Evolutionary conservation across 2,797 vertebrate genomes (phyloP).

Genomic region (Amniataba percoides): DNA sequence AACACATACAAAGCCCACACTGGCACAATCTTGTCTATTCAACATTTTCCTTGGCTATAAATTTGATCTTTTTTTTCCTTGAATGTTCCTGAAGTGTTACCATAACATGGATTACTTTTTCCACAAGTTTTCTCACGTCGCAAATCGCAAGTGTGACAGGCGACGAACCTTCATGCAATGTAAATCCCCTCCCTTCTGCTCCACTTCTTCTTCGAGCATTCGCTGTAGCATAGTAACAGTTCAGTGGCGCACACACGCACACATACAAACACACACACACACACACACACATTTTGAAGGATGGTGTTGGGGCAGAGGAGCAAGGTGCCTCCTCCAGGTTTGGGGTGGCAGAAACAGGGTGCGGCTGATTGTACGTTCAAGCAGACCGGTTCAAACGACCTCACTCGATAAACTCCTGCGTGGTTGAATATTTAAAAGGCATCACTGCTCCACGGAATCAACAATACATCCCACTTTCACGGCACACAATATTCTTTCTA

Average conservation of each 20-base stretch:
- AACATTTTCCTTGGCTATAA: conserved; percentile 66
- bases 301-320: conserved; percentile 24
- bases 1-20: conserved; percentile 60
- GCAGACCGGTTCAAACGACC: conserved; percentile 21
- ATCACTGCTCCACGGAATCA: conserved; percentile 30
- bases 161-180: conserved; percentile 63
- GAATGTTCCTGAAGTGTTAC: conserved; percentile 62
- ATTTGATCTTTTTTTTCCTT: conserved; percentile 39
- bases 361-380: conserved; percentile 23
- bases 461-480: conserved; percentile 24
- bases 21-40: conserved; percentile 57
- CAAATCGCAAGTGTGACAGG: conserved; percentile 41
- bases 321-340: conserved; percentile 38
- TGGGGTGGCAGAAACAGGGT: conserved; percentile 1
- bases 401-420: conserved; percentile 11
- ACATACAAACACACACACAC: background rate
- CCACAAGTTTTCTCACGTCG: conserved; percentile 23
- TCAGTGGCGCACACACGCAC: background rate
- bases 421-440: conserved; percentile 23
- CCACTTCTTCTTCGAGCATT: conserved; percentile 39
- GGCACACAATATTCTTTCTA: conserved; percentile 21
- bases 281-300: conserved; percentile 23
- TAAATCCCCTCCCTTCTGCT: conserved; percentile 28
- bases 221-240: conserved; percentile 36
- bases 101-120: conserved; percentile 38